Conservation (phyloP, 2,888 invertebrate species). For the Drosophila falleni region DNA sequence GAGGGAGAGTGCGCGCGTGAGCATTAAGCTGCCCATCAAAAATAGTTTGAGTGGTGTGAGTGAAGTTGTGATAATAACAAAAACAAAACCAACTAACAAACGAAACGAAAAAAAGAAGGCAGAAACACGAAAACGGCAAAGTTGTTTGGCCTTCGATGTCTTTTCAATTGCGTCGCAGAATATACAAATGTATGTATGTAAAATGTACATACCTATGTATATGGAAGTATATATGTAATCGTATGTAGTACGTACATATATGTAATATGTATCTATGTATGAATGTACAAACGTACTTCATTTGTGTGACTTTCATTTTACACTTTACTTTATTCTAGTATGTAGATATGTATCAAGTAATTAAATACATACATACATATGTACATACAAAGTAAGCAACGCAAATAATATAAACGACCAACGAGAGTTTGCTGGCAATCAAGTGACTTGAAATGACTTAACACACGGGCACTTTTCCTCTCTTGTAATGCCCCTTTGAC, state of each 20-base stretch:
- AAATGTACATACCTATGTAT: neutral
- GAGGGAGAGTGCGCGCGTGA: conserved; percentile 20
- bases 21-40: conserved; percentile 21
- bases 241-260: conserved; percentile 16
- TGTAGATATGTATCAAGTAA: conserved; percentile 21
- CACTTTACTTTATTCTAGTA: conserved; percentile 35
- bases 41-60: conserved; percentile 38
- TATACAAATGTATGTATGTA: conserved; percentile 41
- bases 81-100: conserved; percentile 61
- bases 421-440: conserved; percentile 18
- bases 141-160: conserved; percentile 81
- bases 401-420: conserved; percentile 23
- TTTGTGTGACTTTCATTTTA: conserved; percentile 27
- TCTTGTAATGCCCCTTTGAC: conserved; percentile 1
- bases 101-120: conserved; percentile 48
- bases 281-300: conserved; percentile 7
- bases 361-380: conserved; percentile 23
- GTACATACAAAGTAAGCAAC: conserved; percentile 12
- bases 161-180: conserved; percentile 80
- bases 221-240: conserved; percentile 1
- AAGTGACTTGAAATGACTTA: conserved; percentile 32
- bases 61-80: conserved; percentile 76
- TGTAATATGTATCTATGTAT: conserved; percentile 9
- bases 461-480: conserved; percentile 2
- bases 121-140: conserved; percentile 65